Percentiles rank a stretch among this genome's conserved stretches.
These are phyloP conservation scores for Glossosoma conforme DNA, from an alignment of 1,140 invertebrate genomes.

Conservation along the genomic window DNA sequence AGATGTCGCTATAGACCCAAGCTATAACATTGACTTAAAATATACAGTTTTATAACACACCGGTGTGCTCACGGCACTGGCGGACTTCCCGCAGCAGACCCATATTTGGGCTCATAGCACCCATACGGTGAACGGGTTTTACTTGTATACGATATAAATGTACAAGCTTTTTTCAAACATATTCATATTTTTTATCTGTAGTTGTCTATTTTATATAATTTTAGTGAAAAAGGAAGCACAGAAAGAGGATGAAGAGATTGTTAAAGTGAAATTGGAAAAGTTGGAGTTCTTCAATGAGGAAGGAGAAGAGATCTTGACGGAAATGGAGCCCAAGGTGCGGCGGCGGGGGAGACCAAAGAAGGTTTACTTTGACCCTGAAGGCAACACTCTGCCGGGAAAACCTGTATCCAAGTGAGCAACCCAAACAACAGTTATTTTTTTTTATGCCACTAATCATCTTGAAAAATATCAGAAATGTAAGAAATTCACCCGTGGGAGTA, in stretches of 20 bases:
- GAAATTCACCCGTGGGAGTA: too few species aligned
- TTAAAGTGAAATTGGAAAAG: conserved; percentile 13
- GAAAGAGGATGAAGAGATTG: conserved; percentile 4
- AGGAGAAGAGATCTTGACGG: not conserved
- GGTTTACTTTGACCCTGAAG: conserved; percentile 9
- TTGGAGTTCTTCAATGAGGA: not conserved
- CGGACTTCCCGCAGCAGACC: not conserved
- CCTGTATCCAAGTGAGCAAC: too few species aligned
- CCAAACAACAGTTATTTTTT: conserved; percentile 8
- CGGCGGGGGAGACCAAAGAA: conserved; percentile 16
- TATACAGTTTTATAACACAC: not conserved
- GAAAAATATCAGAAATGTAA: not conserved
- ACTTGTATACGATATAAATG: not conserved
- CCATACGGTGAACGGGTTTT: not conserved
- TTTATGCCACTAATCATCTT: not conserved
- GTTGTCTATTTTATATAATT: conserved; percentile 1
- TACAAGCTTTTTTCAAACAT: too few species aligned
- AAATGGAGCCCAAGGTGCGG: not conserved
- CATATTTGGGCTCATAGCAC: not conserved
- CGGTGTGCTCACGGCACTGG: not conserved
- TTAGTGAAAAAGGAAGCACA: not conserved
- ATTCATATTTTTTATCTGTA: too few species aligned
- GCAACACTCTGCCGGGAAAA: conserved; percentile 5
- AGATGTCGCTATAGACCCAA: too few species aligned
- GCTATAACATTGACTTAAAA: too few species aligned